Base-by-base conservation (phyloP, 2,113 vertebrate genomes). In the Picathartes gymnocephalus region DNA sequence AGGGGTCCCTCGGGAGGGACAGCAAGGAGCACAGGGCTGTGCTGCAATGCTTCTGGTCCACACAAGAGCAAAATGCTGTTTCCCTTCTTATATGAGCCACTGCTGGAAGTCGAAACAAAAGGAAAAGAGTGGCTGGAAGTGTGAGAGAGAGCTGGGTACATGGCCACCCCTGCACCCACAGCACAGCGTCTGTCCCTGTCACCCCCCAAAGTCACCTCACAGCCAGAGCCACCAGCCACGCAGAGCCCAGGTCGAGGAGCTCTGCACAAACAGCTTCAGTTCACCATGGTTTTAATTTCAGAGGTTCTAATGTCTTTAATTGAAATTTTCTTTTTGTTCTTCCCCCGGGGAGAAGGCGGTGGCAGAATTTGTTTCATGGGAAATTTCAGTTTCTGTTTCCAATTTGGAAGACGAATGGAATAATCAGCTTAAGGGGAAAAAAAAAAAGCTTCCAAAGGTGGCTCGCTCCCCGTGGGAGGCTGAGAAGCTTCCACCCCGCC, bases 341-440 rank as follows among this genome's bases (percentile, higher is more conserved):
- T 58, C n/a, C 86, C 56, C 27, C 25, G 7, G 68, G 93, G 91
- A 53, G 45, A 65, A 95, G 91, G 91, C 91, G 37, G 88, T 84
- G 77, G 72, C 93, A 88, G 60, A 86, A 73, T 83, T 94, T 81
- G 13, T 92, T 95, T 91, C 82, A 83, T 81, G 92, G 80, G 95
- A 94, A 92, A 92, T 91, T 85, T 92, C 82, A 54, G 86, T 86
- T 90, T 90, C 95, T 93, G 92, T 50, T 97, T 97, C 86, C 91
- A 92, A 48, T 97, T 93, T 92, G 94, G 88, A 96, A 88, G 35
- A 90, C 51, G 80, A 93, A 92, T 19, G 48, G 88, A 88, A 79
- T 61, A 92, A 92, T 77, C 58, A 39, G 35, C 28, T 86, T 92
- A 54, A 78, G 37, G 31, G 2, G 4, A 1, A 5, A 7, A 10